These are phyloP conservation scores for Archivesica marissinica DNA, from an alignment of 1,140 invertebrate species.

Conservation along the genomic window DNA sequence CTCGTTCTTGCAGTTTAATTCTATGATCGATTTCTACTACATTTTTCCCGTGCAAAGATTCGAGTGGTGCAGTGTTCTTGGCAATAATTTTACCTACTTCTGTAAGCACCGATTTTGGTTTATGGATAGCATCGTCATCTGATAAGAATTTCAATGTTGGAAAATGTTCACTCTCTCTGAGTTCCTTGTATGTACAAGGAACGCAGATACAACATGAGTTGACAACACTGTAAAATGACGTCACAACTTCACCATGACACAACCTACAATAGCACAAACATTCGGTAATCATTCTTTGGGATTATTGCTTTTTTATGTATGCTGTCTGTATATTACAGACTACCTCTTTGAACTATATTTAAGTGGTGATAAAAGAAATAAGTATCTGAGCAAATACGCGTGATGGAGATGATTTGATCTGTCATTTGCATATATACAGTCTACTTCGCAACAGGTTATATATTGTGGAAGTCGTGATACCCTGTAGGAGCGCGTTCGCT, in stretches of 20 bases:
- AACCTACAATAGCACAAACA: conserved; percentile 63
- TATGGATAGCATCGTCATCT: conserved; percentile 66
- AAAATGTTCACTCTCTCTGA: conserved; percentile 71
- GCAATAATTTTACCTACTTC: conserved; percentile 81
- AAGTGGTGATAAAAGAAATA: no score
- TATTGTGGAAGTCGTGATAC: no score
- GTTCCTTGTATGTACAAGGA: conserved; percentile 78
- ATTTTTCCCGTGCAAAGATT: conserved; percentile 78
- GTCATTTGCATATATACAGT: no score
- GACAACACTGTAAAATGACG: conserved; percentile 79
- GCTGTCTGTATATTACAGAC: no score
- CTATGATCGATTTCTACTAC: conserved; percentile 81
- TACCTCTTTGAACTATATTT: no score
- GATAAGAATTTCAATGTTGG: conserved; percentile 68
- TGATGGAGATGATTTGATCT: no score
- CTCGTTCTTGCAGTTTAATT: conserved; percentile 73
- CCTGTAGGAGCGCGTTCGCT: no score
- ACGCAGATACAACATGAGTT: conserved; percentile 79
- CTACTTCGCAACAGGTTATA: no score
- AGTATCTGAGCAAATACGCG: no score
- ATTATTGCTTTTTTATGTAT: no score
- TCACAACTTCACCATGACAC: conserved; percentile 74
- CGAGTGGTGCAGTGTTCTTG: conserved; percentile 73
- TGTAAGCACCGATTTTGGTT: conserved; percentile 62
- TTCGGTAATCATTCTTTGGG: no score